phyloP scores from a whole-genome alignment of 2,797 vertebrate genomes.

The Pseudopleuronectes americanus region DNA sequence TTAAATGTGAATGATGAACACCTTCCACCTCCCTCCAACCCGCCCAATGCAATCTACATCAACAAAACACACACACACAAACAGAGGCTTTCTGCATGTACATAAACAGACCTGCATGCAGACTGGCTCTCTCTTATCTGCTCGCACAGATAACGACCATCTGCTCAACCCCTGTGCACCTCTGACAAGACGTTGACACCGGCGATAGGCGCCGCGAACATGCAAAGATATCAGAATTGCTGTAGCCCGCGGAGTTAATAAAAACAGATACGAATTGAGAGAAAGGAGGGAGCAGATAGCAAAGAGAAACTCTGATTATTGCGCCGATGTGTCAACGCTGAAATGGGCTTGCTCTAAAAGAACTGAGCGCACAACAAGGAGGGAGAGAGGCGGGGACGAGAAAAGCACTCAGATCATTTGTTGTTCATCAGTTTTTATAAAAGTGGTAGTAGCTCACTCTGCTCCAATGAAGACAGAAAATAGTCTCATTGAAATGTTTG shows the following conservation, averaged over 20 bases:
- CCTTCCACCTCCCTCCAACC: constrained; percentile 14
- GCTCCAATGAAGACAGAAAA: constrained; percentile 60
- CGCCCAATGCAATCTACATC: constrained; percentile 14
- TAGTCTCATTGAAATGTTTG: constrained; percentile 65
- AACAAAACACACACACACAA: constrained; percentile 25
- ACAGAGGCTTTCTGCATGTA: constrained; percentile 21
- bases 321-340: constrained; percentile 21
- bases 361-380: constrained; percentile 9
- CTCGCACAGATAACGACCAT: constrained; percentile 36
- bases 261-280: constrained; percentile 22
- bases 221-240: constrained; percentile 38
- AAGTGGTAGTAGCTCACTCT: constrained; percentile 45
- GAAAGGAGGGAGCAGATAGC: neutral
- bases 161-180: constrained; percentile 36
- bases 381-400: neutral
- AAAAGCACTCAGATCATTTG: constrained; percentile 41
- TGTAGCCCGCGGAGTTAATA: constrained; percentile 19
- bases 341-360: constrained; percentile 25
- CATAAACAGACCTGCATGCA: constrained; percentile 29
- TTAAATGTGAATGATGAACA: constrained; percentile 51
- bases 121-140: constrained; percentile 43
- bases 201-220: constrained; percentile 38
- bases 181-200: constrained; percentile 32
- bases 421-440: constrained; percentile 56
- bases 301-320: constrained; percentile 9